These are phyloP conservation scores for Tricholaema leucomelas DNA, from an alignment of 2,113 vertebrate species.

Conservation along the genomic window DNA sequence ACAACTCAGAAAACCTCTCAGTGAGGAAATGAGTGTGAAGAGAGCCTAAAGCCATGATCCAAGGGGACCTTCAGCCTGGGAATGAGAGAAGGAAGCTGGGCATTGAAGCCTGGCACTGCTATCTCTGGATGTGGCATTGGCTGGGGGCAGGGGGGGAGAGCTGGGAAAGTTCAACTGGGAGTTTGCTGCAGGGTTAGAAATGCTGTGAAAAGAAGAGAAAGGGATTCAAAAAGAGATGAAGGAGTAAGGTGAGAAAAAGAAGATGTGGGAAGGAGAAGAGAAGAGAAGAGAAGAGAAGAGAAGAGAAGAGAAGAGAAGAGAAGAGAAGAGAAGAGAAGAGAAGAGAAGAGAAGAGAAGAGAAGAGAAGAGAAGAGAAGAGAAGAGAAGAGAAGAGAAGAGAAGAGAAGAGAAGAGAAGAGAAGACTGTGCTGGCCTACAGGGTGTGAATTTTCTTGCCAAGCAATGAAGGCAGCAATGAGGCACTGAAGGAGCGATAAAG, in stretches of 20 bases:
- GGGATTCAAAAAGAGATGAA: not conserved
- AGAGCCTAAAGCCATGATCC: not conserved
- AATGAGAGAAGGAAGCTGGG: not conserved
- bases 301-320: too few relatives aligned
- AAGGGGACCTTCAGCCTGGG: not conserved
- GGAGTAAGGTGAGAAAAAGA: not conserved
- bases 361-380: too few relatives aligned
- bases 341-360: too few relatives aligned
- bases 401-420: not conserved
- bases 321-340: too few relatives aligned
- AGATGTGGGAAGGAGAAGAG: not conserved
- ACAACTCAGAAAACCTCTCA: not conserved
- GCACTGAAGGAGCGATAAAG: not conserved
- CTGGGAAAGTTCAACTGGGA: not conserved
- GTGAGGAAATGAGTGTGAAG: not conserved
- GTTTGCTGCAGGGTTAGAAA: not conserved
- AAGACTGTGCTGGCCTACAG: not conserved
- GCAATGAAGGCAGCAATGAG: not conserved
- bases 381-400: too few relatives aligned
- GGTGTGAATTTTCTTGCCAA: not conserved
- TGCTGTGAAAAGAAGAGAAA: not conserved
- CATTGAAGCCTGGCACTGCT: not conserved
- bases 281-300: too few relatives aligned
- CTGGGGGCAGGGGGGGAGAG: too few relatives aligned
- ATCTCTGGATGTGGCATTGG: rapidly evolving